Evolutionary conservation across 2,113 vertebrate genomes (phyloP), one percentile per base, ranked within the genome.

Genomic region (Nyctereutes procyonoides): DNA sequence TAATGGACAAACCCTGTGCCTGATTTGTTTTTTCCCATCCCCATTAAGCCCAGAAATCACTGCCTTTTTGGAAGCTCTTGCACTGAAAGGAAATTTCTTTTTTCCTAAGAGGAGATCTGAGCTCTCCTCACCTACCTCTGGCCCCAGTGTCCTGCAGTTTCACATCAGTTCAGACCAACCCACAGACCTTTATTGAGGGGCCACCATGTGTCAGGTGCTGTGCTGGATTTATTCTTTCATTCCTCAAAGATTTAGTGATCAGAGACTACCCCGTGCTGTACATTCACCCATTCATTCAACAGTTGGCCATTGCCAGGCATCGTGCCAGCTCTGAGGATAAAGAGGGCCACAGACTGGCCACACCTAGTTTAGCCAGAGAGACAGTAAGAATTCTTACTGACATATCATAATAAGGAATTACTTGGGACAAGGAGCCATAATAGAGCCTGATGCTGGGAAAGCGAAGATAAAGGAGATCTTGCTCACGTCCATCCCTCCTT

Each of bases 31-130:
- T 19, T 19, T 53, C 53, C 77, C 76, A 51, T 24, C 90, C 84
- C 63, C 62, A 62, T 71, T 53, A 38, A 0, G 38, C 38, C 60
- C 51, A 79, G 89, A 92, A 80, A 83, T 87, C 53, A 20, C 55
- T 6, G 79, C 65, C 38, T 60, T 48, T 71, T 60, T 48, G 92
- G 77, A 87, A 51, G 88, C 60, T 73, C 95, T 56, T 26, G n/a
- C 2, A 11, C 65, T 30, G 7, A 55, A 53, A 95, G 95, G 87
- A 97, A 85, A 77, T 48, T 20, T 69, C 58, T 90, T 92, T 92
- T 38, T 38, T 67, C 80, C 94, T 67, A 5, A 22, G 9, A 24
- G 43, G 56, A 43, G 38, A 85, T 62, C 58, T 0, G 28, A 95
- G 12, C 13, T 38, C 56, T 11, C 32, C 38, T 11, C 0, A 0